Evolutionary conservation across 2,888 invertebrate species (phyloP), one percentile per base, ranked within the genome.

Genomic region (Microctonus aethiopoides): DNA sequence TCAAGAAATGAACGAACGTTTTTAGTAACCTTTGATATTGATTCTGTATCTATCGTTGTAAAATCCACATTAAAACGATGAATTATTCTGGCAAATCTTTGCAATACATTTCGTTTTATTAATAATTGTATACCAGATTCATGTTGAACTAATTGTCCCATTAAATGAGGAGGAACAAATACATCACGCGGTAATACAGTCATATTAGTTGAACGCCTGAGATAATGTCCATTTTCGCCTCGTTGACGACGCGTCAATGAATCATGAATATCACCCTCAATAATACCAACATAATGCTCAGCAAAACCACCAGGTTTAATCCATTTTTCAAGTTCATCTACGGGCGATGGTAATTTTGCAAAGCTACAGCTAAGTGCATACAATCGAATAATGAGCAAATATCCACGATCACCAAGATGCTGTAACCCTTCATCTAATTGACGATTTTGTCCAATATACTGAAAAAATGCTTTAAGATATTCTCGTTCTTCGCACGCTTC

Each of bases 221-320:
- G 91, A 80, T 94, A 95, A 71, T 89, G 88, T 0, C 95, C 94
- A 81, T 93, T 93, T 80, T 94, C 94, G 61, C 92, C 92, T 76
- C 94, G 90, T 80, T 94, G 93, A 82, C 95, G 93, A 68, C 95
- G 90, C 1, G 96, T 96, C 77, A 98, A 87, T 39, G 95, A 93
- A 82, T 96, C 94, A 83, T 96, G 94, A 77, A 97, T 92, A 76
- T 94, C 92, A 62, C 95, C 94, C 86, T 99, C 99, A 36, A 98
- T 92, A 32, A 97, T 87, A 11, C 93, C 91, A 2, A 97, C 96
- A 87, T 99, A 99, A 78, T 95, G 79, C 51, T 86, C 86, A 1
- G 84, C 82, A 16, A 81, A 83, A 4, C 86, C 86, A 1, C 80
- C 83, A 0, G 80, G 77, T 46, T 80, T 80, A 2, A 84, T 83